Base-by-base conservation (phyloP, 1,140 invertebrate species). In the Conus ventricosus region DNA sequence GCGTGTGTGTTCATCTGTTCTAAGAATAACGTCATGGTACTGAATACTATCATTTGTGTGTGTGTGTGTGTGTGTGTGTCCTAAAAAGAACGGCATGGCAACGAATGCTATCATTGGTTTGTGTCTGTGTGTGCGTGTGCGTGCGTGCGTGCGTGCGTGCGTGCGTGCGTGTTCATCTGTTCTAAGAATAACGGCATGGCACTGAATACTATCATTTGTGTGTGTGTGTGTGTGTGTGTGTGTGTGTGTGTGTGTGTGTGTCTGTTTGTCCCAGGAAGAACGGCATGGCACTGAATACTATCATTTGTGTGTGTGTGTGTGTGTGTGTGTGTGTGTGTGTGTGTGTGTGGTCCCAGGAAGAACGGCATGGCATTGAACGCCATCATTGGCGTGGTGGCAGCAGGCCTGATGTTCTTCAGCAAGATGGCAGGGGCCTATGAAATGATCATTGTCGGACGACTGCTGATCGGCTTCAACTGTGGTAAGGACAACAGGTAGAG, bases 331-430 rank as follows among this genome's bases (percentile, higher is more conserved):
- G 53, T 83, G 81, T 83, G 81, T 55, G 81, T 55, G 53, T 55
- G 81, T 83, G 53, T 55, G 81, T 83, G 81, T 55, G 81, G 17
- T n/a, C 6, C 8, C 17, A 99, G 99, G 96, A 99, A 99, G 96
- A 97, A 98, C 93, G 98, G 98, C 92, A 96, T 99, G 94, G 96
- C 99, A 95, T 96, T 99, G 92, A 99, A 99, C 96, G 99, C 99
- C 96, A 96, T 99, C 91, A 96, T 99, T 92, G 98, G 98, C 90
- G 97, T 99, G 94, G 96, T 97, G 92, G 99, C 98, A 91, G 98
- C 97, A 88, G 97, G 97, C 95, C 96, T 99, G 90, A 99, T 99
- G 98, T 98, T 97, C 94, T 97, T 98, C 95, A 98, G 98, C 90
- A 98, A 99, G 96, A 97, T 97, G 94, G 97, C 97, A 93, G 96